These are phyloP conservation scores for Arothron firmamentum DNA, from an alignment of 2,113 vertebrate genomes.

Conservation along the genomic window DNA sequence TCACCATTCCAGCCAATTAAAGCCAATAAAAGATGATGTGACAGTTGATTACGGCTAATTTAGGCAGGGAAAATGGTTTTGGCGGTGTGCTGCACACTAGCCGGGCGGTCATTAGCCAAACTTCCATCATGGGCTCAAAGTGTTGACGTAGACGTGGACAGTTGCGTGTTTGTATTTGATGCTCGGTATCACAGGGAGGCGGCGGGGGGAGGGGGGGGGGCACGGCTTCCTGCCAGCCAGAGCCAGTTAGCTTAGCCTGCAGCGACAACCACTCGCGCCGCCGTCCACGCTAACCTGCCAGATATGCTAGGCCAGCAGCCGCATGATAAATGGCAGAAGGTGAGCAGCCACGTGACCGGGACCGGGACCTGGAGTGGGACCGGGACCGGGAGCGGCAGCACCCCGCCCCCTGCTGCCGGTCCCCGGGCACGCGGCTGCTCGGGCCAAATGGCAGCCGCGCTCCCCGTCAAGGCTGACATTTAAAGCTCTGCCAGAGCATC, in stretches of 20 bases:
- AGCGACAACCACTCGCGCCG: conserved; percentile 46
- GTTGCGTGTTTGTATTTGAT: no score
- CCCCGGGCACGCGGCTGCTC: conserved; percentile 63
- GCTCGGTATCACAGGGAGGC: no score
- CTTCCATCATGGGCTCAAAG: conserved; percentile 46
- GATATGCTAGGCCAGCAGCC: conserved; percentile 59
- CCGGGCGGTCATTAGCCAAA: conserved; percentile 58
- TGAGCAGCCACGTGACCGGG: conserved; percentile 52
- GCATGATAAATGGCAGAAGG: conserved; percentile 74
- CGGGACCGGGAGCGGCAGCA: conserved; percentile 50
- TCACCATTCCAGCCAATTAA: conserved; percentile 68
- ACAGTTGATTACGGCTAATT: conserved; percentile 69
- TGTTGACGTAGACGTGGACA: neutral
- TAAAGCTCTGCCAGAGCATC: conserved; percentile 69
- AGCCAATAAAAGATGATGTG: conserved; percentile 67
- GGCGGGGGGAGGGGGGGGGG: no score
- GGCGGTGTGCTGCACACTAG: conserved; percentile 32
- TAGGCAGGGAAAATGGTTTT: conserved; percentile 54
- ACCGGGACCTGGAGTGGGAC: no score
- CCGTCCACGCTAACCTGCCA: conserved; percentile 56
- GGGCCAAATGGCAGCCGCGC: conserved; percentile 69
- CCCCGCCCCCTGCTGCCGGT: conserved; percentile 57
- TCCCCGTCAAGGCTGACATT: conserved; percentile 75
- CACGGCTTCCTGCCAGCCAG: conserved; percentile 2
- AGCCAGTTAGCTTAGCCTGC: conserved; percentile 44